These are phyloP conservation scores for Cyanocitta stelleri DNA, from an alignment of 2,113 vertebrate genomes.

Conservation along the genomic window DNA sequence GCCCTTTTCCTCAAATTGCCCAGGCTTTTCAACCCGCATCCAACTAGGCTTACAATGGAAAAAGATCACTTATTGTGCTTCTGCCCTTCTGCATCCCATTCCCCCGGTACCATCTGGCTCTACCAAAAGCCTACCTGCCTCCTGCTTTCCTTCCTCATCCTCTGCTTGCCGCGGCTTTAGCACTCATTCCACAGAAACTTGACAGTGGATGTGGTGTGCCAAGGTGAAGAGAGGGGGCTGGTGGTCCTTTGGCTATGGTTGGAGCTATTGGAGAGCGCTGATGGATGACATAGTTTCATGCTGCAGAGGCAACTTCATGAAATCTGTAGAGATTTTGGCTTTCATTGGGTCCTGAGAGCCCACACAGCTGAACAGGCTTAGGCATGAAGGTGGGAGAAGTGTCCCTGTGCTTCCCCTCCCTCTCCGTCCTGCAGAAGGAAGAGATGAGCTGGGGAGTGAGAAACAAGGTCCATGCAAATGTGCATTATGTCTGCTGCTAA, in stretches of 20 bases:
- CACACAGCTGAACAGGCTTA: background rate
- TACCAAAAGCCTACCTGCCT: background rate
- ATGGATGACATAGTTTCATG: accelerated
- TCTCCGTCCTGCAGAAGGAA: background rate
- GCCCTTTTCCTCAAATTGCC: background rate
- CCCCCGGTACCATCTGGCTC: background rate
- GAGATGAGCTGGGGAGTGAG: background rate
- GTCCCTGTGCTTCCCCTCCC: background rate
- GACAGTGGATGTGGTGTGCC: accelerated
- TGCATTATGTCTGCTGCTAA: conserved; percentile 4
- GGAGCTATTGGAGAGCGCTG: background rate
- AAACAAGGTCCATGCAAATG: background rate
- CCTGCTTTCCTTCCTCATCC: background rate
- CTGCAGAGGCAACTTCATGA: background rate
- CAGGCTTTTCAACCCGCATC: background rate
- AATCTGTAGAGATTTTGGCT: background rate
- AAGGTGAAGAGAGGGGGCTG: background rate
- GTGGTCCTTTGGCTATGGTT: background rate
- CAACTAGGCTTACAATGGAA: background rate
- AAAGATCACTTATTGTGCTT: background rate
- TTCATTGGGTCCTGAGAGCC: background rate
- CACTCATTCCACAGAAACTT: background rate
- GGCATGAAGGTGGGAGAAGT: background rate
- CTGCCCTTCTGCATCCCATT: background rate
- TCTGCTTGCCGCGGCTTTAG: background rate